Base-by-base conservation (phyloP, 2,113 vertebrate species). In the Rattus rattus region DNA sequence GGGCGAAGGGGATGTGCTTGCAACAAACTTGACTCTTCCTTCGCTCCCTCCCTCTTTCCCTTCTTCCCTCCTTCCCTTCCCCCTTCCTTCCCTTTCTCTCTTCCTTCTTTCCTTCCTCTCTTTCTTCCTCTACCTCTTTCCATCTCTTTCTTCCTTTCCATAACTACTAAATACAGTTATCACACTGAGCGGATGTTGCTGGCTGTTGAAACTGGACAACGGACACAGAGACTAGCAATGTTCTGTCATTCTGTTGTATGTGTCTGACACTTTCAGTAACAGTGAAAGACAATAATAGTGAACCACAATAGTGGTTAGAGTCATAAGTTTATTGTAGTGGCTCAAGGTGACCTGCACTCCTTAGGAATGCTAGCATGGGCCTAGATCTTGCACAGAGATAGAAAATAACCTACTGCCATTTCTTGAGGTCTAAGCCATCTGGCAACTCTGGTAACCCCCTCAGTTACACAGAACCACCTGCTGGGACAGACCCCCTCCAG, bases 201-300 rank as follows among this genome's bases (percentile, higher is more conserved):
- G 47, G 12, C 24, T 8, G 2, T 2, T 36, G 19, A 54, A 39
- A 8, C 52, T 43, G 47, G 33, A 30, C 47, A 63, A 72, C 3
- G 33, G 47, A 3, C 8, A 6, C 28, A 5, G 2, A 56, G 24
- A 33, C 1, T 4, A 0, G n/a, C 59, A 0, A 4, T 8, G 4
- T 33, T 14, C 69, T 79, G 56, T 84, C 2, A 4, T 19, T 43
- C 16, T 87, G 11, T 59, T 17, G 65, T 30, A 47, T 24, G 49
- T 7, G 11, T 39, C 84, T 85, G 49, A 73, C 90, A 86, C 8
- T 61, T 92, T 56, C n/a, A 47, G 6, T 61, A 92, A 80, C 26
- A 26, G 67, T 61, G 52, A 26, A 54, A 16, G 65, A 36, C 20
- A 72, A 54, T 33, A 43, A 43, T 43, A 43, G 43, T 43, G 43